Evolutionary conservation across 2,113 vertebrate genomes (phyloP).

Genomic region (Numenius arquata): DNA sequence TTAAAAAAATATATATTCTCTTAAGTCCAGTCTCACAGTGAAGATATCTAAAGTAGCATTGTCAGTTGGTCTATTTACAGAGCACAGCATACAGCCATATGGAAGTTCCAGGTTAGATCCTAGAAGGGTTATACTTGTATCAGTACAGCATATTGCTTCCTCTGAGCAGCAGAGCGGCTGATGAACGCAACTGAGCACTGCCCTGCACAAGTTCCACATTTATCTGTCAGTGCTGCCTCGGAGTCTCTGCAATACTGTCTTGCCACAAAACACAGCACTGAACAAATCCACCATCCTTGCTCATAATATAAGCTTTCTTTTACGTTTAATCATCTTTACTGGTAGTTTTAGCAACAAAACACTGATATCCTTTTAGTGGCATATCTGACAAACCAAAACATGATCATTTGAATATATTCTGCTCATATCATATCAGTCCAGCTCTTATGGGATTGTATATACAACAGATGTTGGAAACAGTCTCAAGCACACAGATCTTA

Average conservation of each 20-base stretch:
- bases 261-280: neutral
- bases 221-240: fast-evolving
- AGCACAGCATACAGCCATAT: neutral
- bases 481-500: neutral
- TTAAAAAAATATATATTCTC: neutral
- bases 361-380: neutral
- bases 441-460: neutral
- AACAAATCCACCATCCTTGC: neutral
- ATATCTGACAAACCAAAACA: neutral
- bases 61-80: neutral
- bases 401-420: neutral
- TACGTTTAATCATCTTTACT: neutral
- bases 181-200: neutral
- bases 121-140: neutral
- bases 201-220: neutral
- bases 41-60: neutral
- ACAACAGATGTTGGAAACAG: neutral
- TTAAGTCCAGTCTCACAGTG: neutral
- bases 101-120: neutral
- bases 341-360: neutral
- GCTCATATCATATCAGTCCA: neutral
- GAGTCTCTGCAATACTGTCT: neutral
- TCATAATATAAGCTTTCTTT: neutral
- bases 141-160: neutral
- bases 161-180: neutral